Evolutionary conservation across 2,888 invertebrate species (phyloP), one percentile per base, ranked within the genome.

Genomic region (Napeogenes inachia): DNA sequence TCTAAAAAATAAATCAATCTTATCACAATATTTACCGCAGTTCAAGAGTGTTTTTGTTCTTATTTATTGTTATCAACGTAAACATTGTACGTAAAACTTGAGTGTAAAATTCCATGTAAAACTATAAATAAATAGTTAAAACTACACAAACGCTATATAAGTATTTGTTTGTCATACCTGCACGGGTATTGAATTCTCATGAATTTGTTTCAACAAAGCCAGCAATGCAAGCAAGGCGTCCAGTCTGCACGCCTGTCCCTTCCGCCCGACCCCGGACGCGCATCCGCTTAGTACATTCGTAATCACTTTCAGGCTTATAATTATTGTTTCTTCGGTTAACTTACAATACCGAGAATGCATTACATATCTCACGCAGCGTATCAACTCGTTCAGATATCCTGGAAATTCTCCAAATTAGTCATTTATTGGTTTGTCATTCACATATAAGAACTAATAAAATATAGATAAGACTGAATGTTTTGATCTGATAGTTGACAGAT

Each of bases 371-470:
- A 87, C 77, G 66, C 89, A 89, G 30, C 85, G 84, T 75, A 84
- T 79, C 60, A 89, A 60, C 68, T 89, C 89, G 71, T 89, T 89
- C 2, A 89, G 77, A 69, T 88, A 89, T 60, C 89, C 89, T 89
- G 71, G 60, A 73, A 73, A 63, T 59, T 55, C 35, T 66, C 33
- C 53, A 47, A 33, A 42, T 56, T 56, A 56, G 32, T 32, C n/a
- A 56, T 2, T 3, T 47, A 21, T 45, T 45, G 38, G n/a, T 47
- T 47, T 47, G 47, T 6, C 47, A 50, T 50, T 13, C 4, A 32
- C 1, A 42, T 10, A 10, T 10, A 42, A 12, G 38, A 38, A 12
- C 1, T 12, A 42, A 10, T 42, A 42, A 42, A 42, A 42, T 10
- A 42, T 42, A 10, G 42, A 42, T 42, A 42, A 42, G 2, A 10